Conservation (phyloP, 1,140 invertebrate species). For the Hermatobates lingyangjiaoensis region DNA sequence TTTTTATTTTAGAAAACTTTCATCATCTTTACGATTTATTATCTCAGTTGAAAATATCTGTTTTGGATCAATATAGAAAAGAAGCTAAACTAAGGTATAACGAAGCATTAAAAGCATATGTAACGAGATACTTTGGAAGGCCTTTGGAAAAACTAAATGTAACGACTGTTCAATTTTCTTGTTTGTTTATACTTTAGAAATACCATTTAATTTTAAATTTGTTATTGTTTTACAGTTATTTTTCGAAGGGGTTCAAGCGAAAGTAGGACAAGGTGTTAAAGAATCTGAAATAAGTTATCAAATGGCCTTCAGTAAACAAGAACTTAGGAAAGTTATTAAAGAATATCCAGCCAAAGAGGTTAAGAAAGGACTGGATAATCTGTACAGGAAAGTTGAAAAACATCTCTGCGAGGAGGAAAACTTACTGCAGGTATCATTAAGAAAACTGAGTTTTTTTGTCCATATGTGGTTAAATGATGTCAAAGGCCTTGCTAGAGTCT, state of each 20-base stretch:
- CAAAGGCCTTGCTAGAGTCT: too few species aligned
- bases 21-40: conserved; percentile 80
- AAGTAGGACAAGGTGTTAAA: conserved; percentile 81
- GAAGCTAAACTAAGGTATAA: conserved; percentile 82
- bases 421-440: conserved; percentile 72
- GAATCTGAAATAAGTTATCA: conserved; percentile 96
- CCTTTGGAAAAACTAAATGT: conserved; percentile 91
- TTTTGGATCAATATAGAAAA: conserved; percentile 71
- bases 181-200: conserved; percentile 2
- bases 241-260: conserved; percentile 84
- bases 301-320: conserved; percentile 91
- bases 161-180: conserved; percentile 17
- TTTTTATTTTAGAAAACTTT: conserved; percentile 70
- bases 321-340: conserved; percentile 84
- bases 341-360: conserved; percentile 91
- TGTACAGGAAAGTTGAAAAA: conserved; percentile 95
- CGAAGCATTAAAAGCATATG: conserved; percentile 78
- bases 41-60: conserved; percentile 75
- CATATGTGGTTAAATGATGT: too few species aligned
- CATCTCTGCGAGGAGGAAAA: conserved; percentile 90
- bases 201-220: conserved; percentile 6
- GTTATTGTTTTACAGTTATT: conserved; percentile 46
- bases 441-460: too few species aligned
- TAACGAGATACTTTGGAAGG: conserved; percentile 82
- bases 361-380: conserved; percentile 82